Evolutionary conservation across 2,888 invertebrate species (phyloP).

Genomic region (Ophion ventricosus): DNA sequence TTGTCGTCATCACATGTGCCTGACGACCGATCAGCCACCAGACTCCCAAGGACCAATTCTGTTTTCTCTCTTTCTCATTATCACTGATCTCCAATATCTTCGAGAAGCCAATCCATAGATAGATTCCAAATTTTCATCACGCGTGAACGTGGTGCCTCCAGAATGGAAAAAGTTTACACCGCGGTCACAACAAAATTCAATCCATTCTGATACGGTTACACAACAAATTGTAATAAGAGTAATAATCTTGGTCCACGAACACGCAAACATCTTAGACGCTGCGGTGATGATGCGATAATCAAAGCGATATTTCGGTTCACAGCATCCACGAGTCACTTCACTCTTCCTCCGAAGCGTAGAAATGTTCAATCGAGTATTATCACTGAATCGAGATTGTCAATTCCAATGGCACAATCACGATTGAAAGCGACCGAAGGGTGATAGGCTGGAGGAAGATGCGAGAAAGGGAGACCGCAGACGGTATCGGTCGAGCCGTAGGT

Average conservation of each 20-base stretch:
- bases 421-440: slow-evolving; percentile 24
- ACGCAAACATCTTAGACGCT: not conserved
- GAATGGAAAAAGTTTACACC: not conserved
- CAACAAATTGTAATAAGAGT: not conserved
- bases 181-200: not conserved
- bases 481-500: slow-evolving; percentile 67
- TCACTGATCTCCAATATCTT: not conserved
- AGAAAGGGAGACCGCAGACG: slow-evolving; percentile 64
- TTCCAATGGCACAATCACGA: not conserved
- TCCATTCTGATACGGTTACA: not conserved
- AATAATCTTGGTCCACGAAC: slow-evolving; percentile 21
- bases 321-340: slow-evolving; percentile 18
- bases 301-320: not conserved
- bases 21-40: slow-evolving; percentile 47
- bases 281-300: not conserved
- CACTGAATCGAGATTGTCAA: not conserved
- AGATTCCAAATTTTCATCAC: too few relatives aligned
- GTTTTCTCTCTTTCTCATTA: not conserved
- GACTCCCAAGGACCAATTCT: slow-evolving; percentile 5
- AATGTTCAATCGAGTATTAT: not conserved
- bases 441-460: slow-evolving; percentile 54
- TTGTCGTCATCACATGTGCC: slow-evolving; percentile 46
- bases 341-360: not conserved
- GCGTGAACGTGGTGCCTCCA: too few relatives aligned
- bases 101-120: slow-evolving; percentile 5